phyloP scores from a whole-genome alignment of 2,888 invertebrate genomes.

The Rhagium mordax region DNA sequence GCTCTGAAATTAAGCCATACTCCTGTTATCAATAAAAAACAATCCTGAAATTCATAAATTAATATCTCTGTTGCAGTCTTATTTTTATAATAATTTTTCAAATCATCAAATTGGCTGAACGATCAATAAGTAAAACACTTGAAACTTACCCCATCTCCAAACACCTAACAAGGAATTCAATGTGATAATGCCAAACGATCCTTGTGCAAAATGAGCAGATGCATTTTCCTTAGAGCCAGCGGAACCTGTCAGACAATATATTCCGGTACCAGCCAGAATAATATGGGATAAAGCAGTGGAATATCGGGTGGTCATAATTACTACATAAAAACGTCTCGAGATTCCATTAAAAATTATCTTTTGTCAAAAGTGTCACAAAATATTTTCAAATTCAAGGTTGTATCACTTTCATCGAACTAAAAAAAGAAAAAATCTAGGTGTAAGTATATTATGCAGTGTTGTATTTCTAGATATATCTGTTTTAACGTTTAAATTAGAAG shows the following conservation, averaged over 20 bases:
- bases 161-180: constrained; percentile 63
- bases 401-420: constrained; percentile 2
- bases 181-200: constrained; percentile 61
- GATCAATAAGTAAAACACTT: too few species aligned
- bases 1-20: too few species aligned
- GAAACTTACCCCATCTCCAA: constrained; percentile 64
- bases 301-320: constrained; percentile 49
- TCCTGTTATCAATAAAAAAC: too few species aligned
- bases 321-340: not conserved
- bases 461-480: not conserved
- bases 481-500: too few species aligned
- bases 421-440: constrained; percentile 14
- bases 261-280: constrained; percentile 60
- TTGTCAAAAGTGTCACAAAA: constrained; percentile 16
- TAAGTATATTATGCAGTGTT: not conserved
- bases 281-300: constrained; percentile 63
- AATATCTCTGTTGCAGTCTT: too few species aligned
- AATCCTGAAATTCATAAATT: too few species aligned
- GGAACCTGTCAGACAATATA: constrained; percentile 55
- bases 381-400: constrained; percentile 19
- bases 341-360: constrained; percentile 15
- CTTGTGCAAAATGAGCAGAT: constrained; percentile 49
- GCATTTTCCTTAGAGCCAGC: constrained; percentile 32
- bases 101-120: not conserved
- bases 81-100: too few species aligned